phyloP scores from a whole-genome alignment of 2,888 invertebrate species.

The Synergus japonicus region DNA sequence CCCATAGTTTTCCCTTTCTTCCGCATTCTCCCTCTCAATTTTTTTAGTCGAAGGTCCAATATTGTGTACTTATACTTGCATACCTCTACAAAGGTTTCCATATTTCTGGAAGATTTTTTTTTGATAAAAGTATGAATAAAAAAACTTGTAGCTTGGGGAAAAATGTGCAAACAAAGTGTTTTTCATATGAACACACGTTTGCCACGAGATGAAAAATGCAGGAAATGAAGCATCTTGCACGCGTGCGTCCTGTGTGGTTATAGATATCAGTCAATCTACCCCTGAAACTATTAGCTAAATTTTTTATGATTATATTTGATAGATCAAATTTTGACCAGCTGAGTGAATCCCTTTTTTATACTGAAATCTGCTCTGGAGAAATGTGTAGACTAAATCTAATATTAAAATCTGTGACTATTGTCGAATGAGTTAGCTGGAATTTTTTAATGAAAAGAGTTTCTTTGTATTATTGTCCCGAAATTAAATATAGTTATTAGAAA shows the following conservation, averaged over 20 bases:
- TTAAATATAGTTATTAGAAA: too few species aligned
- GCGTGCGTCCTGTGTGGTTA: conserved; percentile 13
- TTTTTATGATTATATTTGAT: conserved; percentile 28
- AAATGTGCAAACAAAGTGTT: conserved; percentile 54
- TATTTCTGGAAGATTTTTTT: conserved; percentile 33
- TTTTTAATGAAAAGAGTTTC: too few species aligned
- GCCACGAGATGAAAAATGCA: conserved; percentile 58
- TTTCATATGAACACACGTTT: conserved; percentile 56
- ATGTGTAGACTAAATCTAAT: neutral
- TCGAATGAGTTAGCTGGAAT: neutral
- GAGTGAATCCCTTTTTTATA: conserved; percentile 5
- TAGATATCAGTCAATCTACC: conserved; percentile 1
- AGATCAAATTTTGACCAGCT: conserved; percentile 21
- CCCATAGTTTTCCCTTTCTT: conserved; percentile 44
- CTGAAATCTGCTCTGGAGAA: neutral
- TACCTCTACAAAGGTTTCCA: conserved; percentile 45
- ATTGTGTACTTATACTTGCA: neutral
- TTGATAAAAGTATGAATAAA: conserved; percentile 41
- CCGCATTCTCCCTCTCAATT: conserved; percentile 19
- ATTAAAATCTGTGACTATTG: neutral
- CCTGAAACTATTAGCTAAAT: conserved; percentile 13
- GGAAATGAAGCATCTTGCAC: conserved; percentile 68
- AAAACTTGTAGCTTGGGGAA: conserved; percentile 65
- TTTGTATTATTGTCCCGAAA: too few species aligned
- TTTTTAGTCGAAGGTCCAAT: neutral